These are phyloP conservation scores for Neuroterus valhalla DNA, from an alignment of 1,140 invertebrate species.

Conservation along the genomic window DNA sequence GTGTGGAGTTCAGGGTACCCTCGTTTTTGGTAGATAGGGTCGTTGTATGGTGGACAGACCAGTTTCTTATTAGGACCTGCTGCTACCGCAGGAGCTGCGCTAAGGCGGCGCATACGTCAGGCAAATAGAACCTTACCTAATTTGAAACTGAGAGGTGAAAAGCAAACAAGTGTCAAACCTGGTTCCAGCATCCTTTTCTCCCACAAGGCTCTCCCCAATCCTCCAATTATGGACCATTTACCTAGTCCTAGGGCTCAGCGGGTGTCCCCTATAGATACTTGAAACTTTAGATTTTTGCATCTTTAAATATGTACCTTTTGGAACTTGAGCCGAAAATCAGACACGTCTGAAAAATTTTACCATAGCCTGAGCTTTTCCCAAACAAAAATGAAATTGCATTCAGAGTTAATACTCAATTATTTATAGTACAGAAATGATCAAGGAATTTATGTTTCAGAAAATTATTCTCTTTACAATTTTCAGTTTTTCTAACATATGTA, in stretches of 20 bases:
- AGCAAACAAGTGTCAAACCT: conserved; percentile 60
- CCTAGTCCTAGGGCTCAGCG: conserved; percentile 17
- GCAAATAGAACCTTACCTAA: conserved; percentile 70
- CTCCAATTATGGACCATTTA: conserved; percentile 20
- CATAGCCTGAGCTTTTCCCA: neutral
- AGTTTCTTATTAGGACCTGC: conserved; percentile 62
- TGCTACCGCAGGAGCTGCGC: conserved; percentile 66
- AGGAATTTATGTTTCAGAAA: too few species aligned
- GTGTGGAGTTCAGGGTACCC: too few species aligned
- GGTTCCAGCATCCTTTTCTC: conserved; percentile 12
- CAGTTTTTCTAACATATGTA: too few species aligned
- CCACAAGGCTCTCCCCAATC: neutral
- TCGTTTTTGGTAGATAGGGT: neutral
- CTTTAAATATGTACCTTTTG: neutral
- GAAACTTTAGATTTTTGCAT: neutral
- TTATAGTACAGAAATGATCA: too few species aligned
- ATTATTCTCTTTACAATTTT: too few species aligned
- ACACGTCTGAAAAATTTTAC: neutral
- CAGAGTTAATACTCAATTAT: too few species aligned
- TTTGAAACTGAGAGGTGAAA: conserved; percentile 67
- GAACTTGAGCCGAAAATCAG: neutral
- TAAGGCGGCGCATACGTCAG: conserved; percentile 67
- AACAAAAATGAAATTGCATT: neutral
- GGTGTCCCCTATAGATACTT: conserved; percentile 10
- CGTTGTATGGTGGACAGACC: conserved; percentile 53